Base-by-base conservation (phyloP, 2,797 vertebrate genomes). In the Melanotaenia nigrans region DNA sequence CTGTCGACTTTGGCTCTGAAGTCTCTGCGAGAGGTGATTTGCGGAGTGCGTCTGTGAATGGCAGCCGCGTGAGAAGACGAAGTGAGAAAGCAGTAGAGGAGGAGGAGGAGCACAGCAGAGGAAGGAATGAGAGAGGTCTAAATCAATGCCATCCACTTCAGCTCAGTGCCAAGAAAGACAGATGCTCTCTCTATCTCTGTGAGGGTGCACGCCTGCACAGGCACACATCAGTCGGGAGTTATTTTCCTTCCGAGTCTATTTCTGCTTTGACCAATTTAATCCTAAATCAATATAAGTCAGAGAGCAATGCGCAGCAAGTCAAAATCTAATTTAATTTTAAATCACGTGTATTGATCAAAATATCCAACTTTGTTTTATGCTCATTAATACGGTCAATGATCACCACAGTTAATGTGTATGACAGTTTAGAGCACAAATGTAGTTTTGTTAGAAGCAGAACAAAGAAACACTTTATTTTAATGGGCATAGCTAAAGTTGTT, bases 111-210 rank as follows among this genome's bases (percentile, higher is more conserved):
- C 35, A 35, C 55, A 65, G 75, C 36, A 76, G 75, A 85, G 79
- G 80, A 87, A 84, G 86, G 79, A 87, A 82, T 51, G 86, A 87
- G 80, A 80, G 72, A 80, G 78, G 83, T 79, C 84, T 89, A 90
- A 90, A 91, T 90, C 85, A 85, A 89, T 80, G 87, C 73, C 82
- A 85, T 91, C 87, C 79, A 86, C 81, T 79, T 73, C 76, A 88
- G 68, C 69, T 81, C 68, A n/a, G 72, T 85, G 89, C 88, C 87
- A 90, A 75, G 82, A 85, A 84, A 91, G 83, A 91, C 85, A 90
- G 90, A 91, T 91, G 90, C 88, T 90, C 77, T 61, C 74, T 88
- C 75, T 83, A 70, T 84, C 71, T 78, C 71, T 42, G 81, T 35
- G 75, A 49, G 64, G 35, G 63, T 59, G 79, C 47, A 49, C 42